phyloP scores from a whole-genome alignment of 92 coral and sea anemone genomes.

The Pocillopora meandrina region DNA sequence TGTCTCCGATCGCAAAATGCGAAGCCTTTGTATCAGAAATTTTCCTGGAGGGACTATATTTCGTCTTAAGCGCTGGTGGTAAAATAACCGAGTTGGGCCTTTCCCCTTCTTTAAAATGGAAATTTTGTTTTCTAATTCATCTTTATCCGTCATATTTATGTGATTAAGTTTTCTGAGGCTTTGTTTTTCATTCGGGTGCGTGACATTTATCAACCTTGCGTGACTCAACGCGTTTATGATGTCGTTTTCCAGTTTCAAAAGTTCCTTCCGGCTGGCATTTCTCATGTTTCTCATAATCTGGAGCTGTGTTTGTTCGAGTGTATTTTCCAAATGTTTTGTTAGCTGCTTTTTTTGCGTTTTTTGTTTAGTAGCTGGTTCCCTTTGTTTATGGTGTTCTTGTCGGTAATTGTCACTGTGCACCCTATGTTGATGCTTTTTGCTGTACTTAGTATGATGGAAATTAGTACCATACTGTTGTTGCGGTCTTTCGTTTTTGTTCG shows the following conservation, averaged over 20 bases:
- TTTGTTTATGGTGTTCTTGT: no score
- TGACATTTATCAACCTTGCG: background rate
- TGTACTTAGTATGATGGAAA: background rate
- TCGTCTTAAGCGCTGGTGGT: no score
- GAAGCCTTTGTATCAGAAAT: background rate
- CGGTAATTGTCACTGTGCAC: no score
- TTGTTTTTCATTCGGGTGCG: background rate
- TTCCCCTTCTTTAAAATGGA: background rate
- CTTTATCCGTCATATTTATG: background rate
- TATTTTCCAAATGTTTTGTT: background rate
- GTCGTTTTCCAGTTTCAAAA: background rate
- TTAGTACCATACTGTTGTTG: background rate
- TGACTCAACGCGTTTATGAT: background rate
- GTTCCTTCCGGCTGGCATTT: slow-evolving; percentile 5
- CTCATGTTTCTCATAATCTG: slow-evolving; percentile 5
- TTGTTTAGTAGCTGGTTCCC: no score
- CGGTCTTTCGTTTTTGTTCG: background rate
- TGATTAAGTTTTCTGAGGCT: background rate
- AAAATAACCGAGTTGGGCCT: background rate
- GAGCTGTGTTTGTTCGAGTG: background rate
- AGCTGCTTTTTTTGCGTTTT: no score
- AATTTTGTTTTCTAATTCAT: no score
- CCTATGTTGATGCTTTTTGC: no score
- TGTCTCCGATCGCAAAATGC: background rate
- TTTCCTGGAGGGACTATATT: background rate